Conservation (phyloP, 2,888 invertebrate genomes). For the Incurvaria masculella region DNA sequence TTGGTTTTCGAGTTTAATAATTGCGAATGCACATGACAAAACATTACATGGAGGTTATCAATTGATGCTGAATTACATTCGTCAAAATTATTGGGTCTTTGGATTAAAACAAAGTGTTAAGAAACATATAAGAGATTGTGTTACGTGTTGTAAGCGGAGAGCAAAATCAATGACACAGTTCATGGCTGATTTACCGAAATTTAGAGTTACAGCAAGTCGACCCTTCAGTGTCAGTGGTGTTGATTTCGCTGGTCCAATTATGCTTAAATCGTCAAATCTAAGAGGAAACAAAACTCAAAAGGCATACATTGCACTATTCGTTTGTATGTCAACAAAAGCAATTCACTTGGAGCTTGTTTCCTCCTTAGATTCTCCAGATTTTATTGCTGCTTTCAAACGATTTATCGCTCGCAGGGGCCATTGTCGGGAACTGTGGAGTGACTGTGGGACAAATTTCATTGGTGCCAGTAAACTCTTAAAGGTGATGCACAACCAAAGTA, state of each 20-base stretch:
- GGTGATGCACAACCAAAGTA: neutral
- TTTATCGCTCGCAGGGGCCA: neutral
- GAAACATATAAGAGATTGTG: neutral
- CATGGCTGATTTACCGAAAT: neutral
- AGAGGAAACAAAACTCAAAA: neutral
- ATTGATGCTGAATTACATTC: neutral
- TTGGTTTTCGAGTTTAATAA: neutral
- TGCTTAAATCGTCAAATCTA: neutral
- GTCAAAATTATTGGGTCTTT: neutral
- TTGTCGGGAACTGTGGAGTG: neutral
- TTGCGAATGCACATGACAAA: neutral
- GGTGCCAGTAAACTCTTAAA: neutral
- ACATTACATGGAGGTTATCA: neutral
- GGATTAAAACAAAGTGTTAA: neutral
- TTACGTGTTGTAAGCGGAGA: neutral
- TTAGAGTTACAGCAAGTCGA: neutral
- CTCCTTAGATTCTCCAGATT: neutral
- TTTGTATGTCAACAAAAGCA: neutral
- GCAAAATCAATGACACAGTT: neutral
- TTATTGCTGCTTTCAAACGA: neutral
- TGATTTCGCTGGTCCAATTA: neutral
- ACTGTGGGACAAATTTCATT: neutral
- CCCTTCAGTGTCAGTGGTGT: neutral
- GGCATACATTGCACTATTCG: neutral
- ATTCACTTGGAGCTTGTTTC: neutral